Evolutionary conservation across 2,113 vertebrate genomes (phyloP), one percentile per base, ranked within the genome.

Genomic region (Gasterosteus nipponicus): DNA sequence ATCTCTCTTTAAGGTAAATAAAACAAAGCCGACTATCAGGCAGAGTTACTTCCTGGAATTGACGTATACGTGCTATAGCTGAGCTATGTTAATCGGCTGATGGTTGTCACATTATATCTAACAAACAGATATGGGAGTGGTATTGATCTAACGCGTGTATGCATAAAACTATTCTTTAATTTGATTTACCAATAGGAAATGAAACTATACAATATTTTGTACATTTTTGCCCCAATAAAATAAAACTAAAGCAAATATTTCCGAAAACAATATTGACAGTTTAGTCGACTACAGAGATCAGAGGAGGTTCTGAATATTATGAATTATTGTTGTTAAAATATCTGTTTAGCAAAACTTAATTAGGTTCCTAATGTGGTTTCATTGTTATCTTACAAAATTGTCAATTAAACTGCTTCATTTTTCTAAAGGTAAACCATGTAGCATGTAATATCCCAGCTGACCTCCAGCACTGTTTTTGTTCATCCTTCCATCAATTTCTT

Each of bases 381-480:
- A 33, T 58, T 4, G 38, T n/a, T n/a, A 22, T 41, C 35, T 54
- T 9, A 14, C 11, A 33, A 67, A n/a, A 16, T 8, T 14, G 10
- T 12, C 2, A 42, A 14, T 4, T 59, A 22, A 22, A 59, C 61
- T 14, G 4, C 10, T 19, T 53, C 47, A 22, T 42, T 38, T 8
- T 16, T 7, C 35, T 3, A 63, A 22, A 47, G 29, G 7, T 58
- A 49, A 41, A 14, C 39, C 2, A 22, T 46, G 38, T 42, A 59
- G 3, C 1, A 22, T 42, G 29, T 31, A 54, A 10, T 8, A 18
- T 61, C 6, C 22, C 16, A 10, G 46, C 61, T 42, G 44, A 62
- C 38, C 63, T 4, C 54, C 31, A 44, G 19, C 44, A 60, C n/a
- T 79, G 61, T 74, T 35, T 46, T 75, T 16, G 44, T 76, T 46